A percentile compares a stretch with the other conserved stretches of the same genome.
These are phyloP conservation scores for Chrysemys picta DNA, from an alignment of 2,113 vertebrate genomes.

Conservation along the genomic window DNA sequence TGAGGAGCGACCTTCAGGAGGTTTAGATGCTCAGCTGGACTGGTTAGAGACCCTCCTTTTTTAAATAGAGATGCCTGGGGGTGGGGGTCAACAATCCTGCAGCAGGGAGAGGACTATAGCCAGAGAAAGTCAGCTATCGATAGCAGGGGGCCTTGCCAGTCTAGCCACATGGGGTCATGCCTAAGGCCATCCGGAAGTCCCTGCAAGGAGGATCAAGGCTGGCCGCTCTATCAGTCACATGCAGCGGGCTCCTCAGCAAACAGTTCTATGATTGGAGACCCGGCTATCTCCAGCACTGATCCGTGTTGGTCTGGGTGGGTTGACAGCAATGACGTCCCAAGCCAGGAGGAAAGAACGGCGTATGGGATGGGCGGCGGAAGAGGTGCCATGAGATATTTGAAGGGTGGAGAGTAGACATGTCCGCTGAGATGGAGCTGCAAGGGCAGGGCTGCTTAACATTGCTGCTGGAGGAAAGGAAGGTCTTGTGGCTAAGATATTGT, in stretches of 20 bases:
- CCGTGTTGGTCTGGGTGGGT: neutral
- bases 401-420: neutral
- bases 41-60: neutral
- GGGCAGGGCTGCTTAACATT: neutral
- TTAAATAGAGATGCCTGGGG: constrained; percentile 48
- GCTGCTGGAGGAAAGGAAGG: neutral
- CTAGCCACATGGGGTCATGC: constrained; percentile 35
- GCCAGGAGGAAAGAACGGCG: fast-evolving
- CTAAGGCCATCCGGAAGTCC: constrained; percentile 45
- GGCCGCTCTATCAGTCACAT: neutral
- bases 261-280: neutral
- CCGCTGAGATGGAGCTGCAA: neutral
- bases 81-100: constrained; percentile 31
- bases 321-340: neutral
- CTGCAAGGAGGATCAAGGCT: constrained; percentile 37
- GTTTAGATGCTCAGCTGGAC: constrained; percentile 64
- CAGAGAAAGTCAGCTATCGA: constrained; percentile 18
- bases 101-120: constrained; percentile 12
- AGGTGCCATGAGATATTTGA: neutral
- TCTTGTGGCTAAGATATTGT: neutral
- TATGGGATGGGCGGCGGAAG: neutral
- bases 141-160: constrained; percentile 30
- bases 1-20: constrained; percentile 1
- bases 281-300: fast-evolving
- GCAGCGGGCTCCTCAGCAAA: constrained; percentile 49